Evolutionary conservation across 2,797 vertebrate genomes (phyloP).

Genomic region (Etheostoma perlongum): DNA sequence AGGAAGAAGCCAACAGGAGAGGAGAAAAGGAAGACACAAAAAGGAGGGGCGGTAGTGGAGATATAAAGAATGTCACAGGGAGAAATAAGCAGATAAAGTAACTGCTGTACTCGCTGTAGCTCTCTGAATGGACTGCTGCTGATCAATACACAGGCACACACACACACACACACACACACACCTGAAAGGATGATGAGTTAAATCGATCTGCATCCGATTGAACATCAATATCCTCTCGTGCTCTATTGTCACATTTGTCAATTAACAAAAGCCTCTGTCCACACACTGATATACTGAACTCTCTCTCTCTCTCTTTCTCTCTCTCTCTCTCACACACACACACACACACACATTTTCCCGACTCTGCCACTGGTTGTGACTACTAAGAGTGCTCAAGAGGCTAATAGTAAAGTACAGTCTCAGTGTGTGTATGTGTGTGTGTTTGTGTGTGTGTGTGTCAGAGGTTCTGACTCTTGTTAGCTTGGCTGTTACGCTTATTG

Average conservation of each 20-base stretch:
- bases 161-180: constrained; percentile 42
- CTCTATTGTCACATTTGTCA: constrained; percentile 83
- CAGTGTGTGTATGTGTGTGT: not conserved
- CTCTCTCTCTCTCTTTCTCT: constrained; percentile 19
- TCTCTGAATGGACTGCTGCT: constrained; percentile 65
- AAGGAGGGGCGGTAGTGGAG: constrained; percentile 15
- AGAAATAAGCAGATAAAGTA: constrained; percentile 53
- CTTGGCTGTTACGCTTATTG: constrained; percentile 79
- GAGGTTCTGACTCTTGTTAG: constrained; percentile 80
- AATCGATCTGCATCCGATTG: constrained; percentile 77
- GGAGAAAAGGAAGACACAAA: constrained; percentile 21
- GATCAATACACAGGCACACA: constrained; percentile 65
- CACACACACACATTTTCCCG: constrained; percentile 10
- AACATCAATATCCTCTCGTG: constrained; percentile 81
- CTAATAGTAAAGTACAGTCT: constrained; percentile 42
- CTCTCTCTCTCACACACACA: not conserved
- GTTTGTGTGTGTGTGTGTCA: constrained; percentile 41
- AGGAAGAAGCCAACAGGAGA: constrained; percentile 21
- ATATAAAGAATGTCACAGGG: constrained; percentile 41
- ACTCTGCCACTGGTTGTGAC: constrained; percentile 16
- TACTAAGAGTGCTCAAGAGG: constrained; percentile 29
- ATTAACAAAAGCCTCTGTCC: constrained; percentile 80
- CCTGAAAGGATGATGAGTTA: constrained; percentile 64
- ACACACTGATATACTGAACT: constrained; percentile 76
- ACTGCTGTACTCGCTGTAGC: constrained; percentile 46